Evolutionary conservation across 23 tunicate species (phyloP).

Genomic region (Botrylloides violaceus): DNA sequence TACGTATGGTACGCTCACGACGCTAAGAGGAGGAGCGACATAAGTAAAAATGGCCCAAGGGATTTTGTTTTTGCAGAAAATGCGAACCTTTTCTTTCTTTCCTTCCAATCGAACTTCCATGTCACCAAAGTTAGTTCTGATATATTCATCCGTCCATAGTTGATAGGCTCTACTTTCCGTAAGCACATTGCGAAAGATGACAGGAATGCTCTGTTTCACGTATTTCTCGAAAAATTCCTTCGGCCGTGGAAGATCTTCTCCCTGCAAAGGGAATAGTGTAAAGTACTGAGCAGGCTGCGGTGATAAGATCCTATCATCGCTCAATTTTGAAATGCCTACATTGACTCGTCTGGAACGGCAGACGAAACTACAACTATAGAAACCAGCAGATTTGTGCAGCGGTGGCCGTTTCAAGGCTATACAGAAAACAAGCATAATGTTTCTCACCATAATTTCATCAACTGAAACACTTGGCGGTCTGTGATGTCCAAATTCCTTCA

Average conservation of each 20-base stretch:
- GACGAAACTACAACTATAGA: too few relatives aligned
- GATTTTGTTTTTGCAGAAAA: too few relatives aligned
- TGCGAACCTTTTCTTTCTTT: slow-evolving; percentile 44
- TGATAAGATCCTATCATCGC: too few relatives aligned
- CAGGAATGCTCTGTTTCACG: slow-evolving; percentile 44
- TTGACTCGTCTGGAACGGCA: too few relatives aligned
- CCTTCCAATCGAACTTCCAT: slow-evolving; percentile 57
- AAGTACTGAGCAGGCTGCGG: too few relatives aligned
- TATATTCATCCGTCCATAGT: slow-evolving; percentile 49
- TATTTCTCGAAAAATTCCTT: slow-evolving; percentile 34
- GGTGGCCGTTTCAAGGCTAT: too few relatives aligned
- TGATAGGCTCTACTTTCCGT: slow-evolving; percentile 14
- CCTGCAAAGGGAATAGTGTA: neutral
- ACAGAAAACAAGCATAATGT: too few relatives aligned
- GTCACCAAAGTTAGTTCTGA: slow-evolving; percentile 31
- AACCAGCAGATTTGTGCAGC: too few relatives aligned
- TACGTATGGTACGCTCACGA: too few relatives aligned
- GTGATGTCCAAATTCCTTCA: slow-evolving; percentile 57
- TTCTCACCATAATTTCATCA: slow-evolving; percentile 60
- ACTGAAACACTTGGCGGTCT: slow-evolving; percentile 47
- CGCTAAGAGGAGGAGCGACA: too few relatives aligned
- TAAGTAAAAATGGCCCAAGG: too few relatives aligned
- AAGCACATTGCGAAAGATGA: slow-evolving; percentile 38
- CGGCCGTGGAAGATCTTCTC: slow-evolving; percentile 31
- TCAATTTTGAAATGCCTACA: too few relatives aligned